A percentile compares a stretch with the other conserved stretches of the same genome.
These are phyloP conservation scores for Hemiscyllium ocellatum DNA, from an alignment of 2,113 vertebrate genomes.

Conservation along the genomic window DNA sequence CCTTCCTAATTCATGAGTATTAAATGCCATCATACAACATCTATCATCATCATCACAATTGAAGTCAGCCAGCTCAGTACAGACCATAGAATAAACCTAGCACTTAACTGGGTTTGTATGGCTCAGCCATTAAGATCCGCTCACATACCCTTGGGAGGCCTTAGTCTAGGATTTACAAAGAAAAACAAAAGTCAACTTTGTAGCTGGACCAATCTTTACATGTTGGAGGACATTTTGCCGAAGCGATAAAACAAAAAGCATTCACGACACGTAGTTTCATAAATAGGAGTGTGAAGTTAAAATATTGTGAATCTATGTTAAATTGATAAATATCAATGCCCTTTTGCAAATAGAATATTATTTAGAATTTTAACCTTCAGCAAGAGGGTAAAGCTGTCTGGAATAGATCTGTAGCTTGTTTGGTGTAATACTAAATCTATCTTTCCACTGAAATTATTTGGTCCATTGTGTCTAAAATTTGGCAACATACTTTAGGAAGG, in stretches of 20 bases:
- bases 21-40: neutral
- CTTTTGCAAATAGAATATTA: neutral
- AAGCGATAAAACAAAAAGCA: neutral
- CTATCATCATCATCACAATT: neutral
- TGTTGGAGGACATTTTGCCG: neutral
- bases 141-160: neutral
- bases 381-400: neutral
- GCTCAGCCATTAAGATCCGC: neutral
- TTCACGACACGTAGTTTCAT: neutral
- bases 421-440: neutral
- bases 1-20: neutral
- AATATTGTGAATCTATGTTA: neutral
- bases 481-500: neutral
- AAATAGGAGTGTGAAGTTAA: neutral
- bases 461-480: neutral
- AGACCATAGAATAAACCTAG: neutral
- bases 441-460: neutral
- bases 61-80: neutral
- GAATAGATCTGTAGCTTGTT: neutral
- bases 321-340: neutral
- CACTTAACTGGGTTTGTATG: neutral
- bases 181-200: neutral
- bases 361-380: neutral
- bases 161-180: neutral
- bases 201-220: neutral